Base-by-base conservation (phyloP, 2,797 vertebrate genomes). In the Notolepis coatsorum region DNA sequence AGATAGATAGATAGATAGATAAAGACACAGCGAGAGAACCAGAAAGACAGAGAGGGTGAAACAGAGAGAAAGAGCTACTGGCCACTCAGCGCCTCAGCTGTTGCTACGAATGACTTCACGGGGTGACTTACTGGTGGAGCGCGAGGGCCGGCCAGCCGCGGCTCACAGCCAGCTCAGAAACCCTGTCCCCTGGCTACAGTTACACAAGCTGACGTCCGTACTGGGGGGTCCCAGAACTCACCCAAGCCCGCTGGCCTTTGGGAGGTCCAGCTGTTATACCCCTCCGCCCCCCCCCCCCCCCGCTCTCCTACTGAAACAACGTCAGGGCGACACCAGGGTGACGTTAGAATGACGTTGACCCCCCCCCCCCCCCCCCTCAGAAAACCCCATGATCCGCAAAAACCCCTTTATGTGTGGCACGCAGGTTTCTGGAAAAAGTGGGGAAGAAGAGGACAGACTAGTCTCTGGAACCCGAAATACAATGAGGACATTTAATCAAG, bases 81-180 rank as follows among this genome's bases (percentile, higher is more conserved):
- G 77, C 71, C 68, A 75, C 58, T 83, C 77, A 86, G 74, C 85
- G 79, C 77, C 79, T 86, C 86, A 87, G 88, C 88, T 90, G 88
- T 88, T 81, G 75, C 41, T 66, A 69, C 73, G 79, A 80, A 86
- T 88, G 84, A 89, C 82, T 85, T 87, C 77, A 84, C 75, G 68
- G n/a, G 75, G 83, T 84, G 85, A 80, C 79, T 86, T 85, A 69
- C 85, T 85, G 84, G 84, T 84, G 83, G 81, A 87, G 86, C 80
- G 56, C 83, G 0, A 87, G 86, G 79, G 56, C 83, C 0, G 43
- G 66, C 27, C 53, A 64, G 65, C 79, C 65, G 80, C 82, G 75
- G 53, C 71, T 85, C 79, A 77, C 76, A 79, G 68, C 77, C 60
- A 67, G 73, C 66, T 67, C 73, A 69, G n/a, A 71, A 85, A 76